Evolutionary conservation across 2,113 vertebrate species (phyloP), one percentile per base, ranked within the genome.

Genomic region (Eidolon helvum): DNA sequence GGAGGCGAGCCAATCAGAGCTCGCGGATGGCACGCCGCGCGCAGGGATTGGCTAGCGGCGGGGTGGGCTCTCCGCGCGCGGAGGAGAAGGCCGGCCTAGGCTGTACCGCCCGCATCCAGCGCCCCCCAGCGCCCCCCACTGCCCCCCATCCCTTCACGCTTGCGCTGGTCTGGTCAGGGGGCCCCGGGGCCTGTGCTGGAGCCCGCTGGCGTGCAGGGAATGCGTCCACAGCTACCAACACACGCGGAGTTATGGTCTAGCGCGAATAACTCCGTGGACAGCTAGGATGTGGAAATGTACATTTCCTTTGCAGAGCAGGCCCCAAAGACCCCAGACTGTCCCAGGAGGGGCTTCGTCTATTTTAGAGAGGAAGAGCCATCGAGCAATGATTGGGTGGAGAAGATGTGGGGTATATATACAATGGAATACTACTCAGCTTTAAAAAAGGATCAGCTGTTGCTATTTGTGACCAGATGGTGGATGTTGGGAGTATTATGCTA

Each of bases 1-100:
- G 90, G 97, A 97, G 90, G 28, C 94, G 66, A 96, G 59, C 91
- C 91, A 94, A 50, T 78, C n/a, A 80, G 95, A 95, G 28, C 77
- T 92, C 69, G 84, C 10, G 59, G 63, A 38, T 40, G 50, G 72
- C 61, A 43, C 2, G 24, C 66, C 8, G 77, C 10, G 19, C 35
- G n/a, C 30, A 53, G 45, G 45, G 12, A 59, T 18, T 90, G 63
- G 77, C 48, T 63, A 84, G 61, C 1, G 2, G 66, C 22, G 30
- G 12, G 69, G 61, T 4, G 24, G n/a, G 10, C 14, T n/a, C 30
- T 83, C 11, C 35, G 16, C 10, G n/a, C 30, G 14, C 3, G 33
- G 89, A 63, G n/a, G 21, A 43, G 59, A 22, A 94, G 72, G 26
- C 16, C 48, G 15, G 16, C 63, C 1, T 63, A 35, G 69, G 33